These are phyloP conservation scores for Acropora yongei DNA, from an alignment of 64 coral and sea anemone genomes.

Conservation along the genomic window DNA sequence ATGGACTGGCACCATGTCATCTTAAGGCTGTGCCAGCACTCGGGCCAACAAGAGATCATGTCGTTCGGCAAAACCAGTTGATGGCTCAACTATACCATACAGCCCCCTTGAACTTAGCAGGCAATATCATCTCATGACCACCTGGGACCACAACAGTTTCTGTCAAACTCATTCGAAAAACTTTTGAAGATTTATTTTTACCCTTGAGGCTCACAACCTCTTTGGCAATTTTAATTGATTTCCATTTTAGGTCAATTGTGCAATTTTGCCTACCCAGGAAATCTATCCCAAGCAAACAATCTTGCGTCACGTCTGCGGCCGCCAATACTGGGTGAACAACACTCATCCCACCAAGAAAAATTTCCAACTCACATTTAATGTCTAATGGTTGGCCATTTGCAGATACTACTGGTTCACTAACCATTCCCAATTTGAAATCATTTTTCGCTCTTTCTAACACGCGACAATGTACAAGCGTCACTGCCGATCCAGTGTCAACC, in stretches of 20 bases:
- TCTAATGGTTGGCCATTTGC: conserved; percentile 14
- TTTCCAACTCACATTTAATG: neutral
- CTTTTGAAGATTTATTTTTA: no score
- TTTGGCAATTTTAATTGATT: no score
- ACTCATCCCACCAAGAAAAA: neutral
- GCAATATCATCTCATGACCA: neutral
- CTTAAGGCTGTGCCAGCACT: neutral
- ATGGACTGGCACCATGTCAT: neutral
- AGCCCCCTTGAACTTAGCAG: conserved; percentile 2
- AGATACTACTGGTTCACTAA: neutral
- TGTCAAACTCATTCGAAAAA: neutral
- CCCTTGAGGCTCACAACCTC: no score
- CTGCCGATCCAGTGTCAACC: conserved; percentile 4
- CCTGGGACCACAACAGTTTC: neutral
- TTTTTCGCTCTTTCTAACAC: no score
- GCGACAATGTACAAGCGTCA: neutral
- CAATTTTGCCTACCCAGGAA: neutral
- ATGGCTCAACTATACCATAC: conserved; percentile 1
- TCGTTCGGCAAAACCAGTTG: neutral
- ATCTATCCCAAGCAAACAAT: conserved; percentile 6
- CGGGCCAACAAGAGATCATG: neutral
- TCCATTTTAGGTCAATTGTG: no score
- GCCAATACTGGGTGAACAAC: no score
- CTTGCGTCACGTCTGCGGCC: no score
- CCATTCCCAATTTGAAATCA: neutral